Base-by-base conservation (phyloP, 2,888 invertebrate genomes). In the Meganola albula region DNA sequence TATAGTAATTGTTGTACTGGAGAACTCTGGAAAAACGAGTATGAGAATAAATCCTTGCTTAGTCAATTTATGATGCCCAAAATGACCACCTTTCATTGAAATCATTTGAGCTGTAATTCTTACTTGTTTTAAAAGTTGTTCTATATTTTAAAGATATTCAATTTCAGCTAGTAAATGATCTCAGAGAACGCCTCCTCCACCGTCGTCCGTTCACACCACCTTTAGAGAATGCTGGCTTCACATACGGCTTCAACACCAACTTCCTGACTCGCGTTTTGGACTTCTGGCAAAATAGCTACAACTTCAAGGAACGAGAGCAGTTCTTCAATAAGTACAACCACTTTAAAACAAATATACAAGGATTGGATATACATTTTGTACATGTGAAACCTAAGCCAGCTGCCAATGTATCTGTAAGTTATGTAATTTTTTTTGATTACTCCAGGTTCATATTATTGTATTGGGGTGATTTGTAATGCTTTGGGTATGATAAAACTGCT, bases 211-310 rank as follows among this genome's bases (percentile, higher is more conserved):
- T 88, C 2, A 68, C 76, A 0, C 79, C 82, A 7, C 91, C 94
- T 0, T 60, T 93, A 26, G 91, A 93, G 67, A 89, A 88, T 27
- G 74, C 85, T 0, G 89, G 88, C 4, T 96, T 95, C 72, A 88
- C 91, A 37, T 96, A 96, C 58, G 97, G 97, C 2, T 91, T 96
- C 63, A 93, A 94, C 58, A 77, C 91, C 0, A 84, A 90, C 21
- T 90, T 90, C 41, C 70, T 96, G 3, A 78, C 88, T 7, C 87
- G 88, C 44, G 82, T 96, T 4, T 67, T 93, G 1, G 87, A 92
- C 24, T 93, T 93, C 67, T 98, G 98, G 98, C 88, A 87, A 7
- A 89, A 90, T 20, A 87, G 88, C 16, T 96, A 93, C 66, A 88
- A 94, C 53, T 74, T 86, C 34, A 78, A 78, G 24, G 88, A 90